phyloP scores from a whole-genome alignment of 2,888 invertebrate genomes.

The Drosophila basisetae region DNA sequence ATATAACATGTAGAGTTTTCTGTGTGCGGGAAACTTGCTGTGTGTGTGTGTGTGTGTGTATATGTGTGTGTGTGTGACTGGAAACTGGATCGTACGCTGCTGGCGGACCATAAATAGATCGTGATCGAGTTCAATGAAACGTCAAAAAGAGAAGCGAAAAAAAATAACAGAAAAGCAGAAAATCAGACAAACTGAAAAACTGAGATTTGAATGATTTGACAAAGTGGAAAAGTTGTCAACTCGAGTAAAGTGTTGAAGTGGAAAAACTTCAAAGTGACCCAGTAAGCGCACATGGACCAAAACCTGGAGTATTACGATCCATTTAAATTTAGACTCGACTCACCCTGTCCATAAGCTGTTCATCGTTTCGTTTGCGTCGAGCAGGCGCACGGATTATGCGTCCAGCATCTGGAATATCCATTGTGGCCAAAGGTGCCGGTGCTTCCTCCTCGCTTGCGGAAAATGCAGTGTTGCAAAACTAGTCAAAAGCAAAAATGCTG shows the following conservation, averaged over 20 bases:
- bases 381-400: constrained; percentile 92
- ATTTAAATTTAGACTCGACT: constrained; percentile 85
- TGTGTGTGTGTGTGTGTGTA: background rate
- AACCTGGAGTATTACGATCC: background rate
- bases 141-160: constrained; percentile 16
- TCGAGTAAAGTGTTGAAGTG: constrained; percentile 1
- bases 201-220: constrained; percentile 4
- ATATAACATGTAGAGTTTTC: constrained; percentile 19
- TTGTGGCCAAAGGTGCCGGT: constrained; percentile 37
- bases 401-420: constrained; percentile 80
- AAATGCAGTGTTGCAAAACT: constrained; percentile 17
- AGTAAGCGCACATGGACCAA: constrained; percentile 1
- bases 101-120: constrained; percentile 53
- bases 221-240: constrained; percentile 34
- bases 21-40: constrained; percentile 24
- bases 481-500: constrained; percentile 23
- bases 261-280: constrained; percentile 6
- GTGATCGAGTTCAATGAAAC: constrained; percentile 65
- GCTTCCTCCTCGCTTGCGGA: constrained; percentile 2
- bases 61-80: constrained; percentile 27
- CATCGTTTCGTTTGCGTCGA: constrained; percentile 92
- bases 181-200: constrained; percentile 5
- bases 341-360: constrained; percentile 91
- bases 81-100: constrained; percentile 71
- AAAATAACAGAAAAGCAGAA: background rate